Evolutionary conservation across 2,797 vertebrate species (phyloP), one percentile per base, ranked within the genome.

Genomic region (Emys orbicularis): DNA sequence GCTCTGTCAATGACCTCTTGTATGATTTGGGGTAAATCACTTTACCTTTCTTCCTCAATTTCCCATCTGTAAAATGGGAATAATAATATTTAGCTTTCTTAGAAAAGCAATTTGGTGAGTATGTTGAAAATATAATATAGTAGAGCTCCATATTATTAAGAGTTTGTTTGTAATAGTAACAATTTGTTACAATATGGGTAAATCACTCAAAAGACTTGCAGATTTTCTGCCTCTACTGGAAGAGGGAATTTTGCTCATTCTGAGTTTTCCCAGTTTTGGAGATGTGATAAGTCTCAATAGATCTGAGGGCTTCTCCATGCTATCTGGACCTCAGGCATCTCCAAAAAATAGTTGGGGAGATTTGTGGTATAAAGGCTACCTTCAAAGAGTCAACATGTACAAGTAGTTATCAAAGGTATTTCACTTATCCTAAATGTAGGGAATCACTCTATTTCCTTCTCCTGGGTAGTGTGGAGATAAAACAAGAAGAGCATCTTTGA

Each of bases 141-240:
- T 9, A 59, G 5, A 12, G 5, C 5, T 59, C 34, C 56, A 37
- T 11, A 79, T 83, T 87, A 79, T 53, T 76, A 54, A 59, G 12
- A 12, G 57, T 29, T 23, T 54, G 23, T 84, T 76, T 85, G 74
- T 13, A 41, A 81, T 37, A 18, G 52, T 90, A 83, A 79, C 81
- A 47, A 13, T 77, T 95, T 47, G 56, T 34, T 82, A 47, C 50
- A 59, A 72, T 37, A 37, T 54, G 85, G 79, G 41, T 83, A 85
- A 94, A 87, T 68, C 10, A 3, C 52, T 88, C 49, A 92, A 86
- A 34, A 91, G 92, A 90, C 7, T n/a, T 92, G 15, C 21, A 19
- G 52, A 47, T 95, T 87, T 95, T 87, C 53, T 95, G 57, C 65
- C 91, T 80, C 49, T 83, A 19, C 12, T 56, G 84, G 74, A 34